Evolutionary conservation across 2,113 vertebrate species (phyloP).

Genomic region (Corynorhinus townsendii): DNA sequence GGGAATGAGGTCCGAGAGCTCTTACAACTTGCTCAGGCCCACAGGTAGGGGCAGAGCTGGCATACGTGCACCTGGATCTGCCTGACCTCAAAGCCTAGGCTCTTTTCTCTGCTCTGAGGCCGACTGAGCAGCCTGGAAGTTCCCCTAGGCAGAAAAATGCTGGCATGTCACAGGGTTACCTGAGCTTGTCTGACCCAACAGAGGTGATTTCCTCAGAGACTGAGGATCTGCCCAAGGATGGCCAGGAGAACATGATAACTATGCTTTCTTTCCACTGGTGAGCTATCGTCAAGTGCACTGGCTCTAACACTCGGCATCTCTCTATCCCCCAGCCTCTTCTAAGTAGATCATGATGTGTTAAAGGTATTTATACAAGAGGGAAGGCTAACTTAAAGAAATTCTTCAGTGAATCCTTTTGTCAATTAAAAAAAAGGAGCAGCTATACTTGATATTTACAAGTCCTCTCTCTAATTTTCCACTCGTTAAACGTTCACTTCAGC

Average conservation of each 20-base stretch:
- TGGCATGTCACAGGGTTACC: accelerated
- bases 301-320: neutral
- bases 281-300: neutral
- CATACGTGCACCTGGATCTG: neutral
- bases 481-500: neutral
- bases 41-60: neutral
- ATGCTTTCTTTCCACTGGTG: neutral
- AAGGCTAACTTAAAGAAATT: neutral
- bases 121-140: neutral
- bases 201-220: neutral
- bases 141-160: neutral
- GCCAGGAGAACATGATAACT: neutral
- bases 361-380: neutral
- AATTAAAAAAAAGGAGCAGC: neutral
- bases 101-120: neutral
- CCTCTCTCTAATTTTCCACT: neutral
- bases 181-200: neutral
- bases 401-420: neutral
- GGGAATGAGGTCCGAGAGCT: neutral
- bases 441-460: neutral
- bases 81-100: neutral
- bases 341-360: neutral
- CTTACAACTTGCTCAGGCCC: neutral
- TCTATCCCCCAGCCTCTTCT: neutral
- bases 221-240: neutral